These are phyloP conservation scores for Mustela lutreola DNA, from an alignment of 2,113 vertebrate genomes.

Conservation along the genomic window DNA sequence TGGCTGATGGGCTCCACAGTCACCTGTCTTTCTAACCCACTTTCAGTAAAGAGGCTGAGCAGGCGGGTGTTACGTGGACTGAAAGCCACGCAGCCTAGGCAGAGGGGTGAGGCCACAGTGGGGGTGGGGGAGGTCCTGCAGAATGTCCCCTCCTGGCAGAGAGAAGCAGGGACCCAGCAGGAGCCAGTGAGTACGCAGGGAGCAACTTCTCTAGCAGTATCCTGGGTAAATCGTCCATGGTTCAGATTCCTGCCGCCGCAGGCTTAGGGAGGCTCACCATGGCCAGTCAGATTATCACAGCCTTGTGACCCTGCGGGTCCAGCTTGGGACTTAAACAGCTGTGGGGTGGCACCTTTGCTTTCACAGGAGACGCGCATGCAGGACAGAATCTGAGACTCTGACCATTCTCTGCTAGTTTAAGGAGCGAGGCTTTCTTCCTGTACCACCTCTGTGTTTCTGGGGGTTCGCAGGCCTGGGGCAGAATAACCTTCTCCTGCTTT, in stretches of 20 bases:
- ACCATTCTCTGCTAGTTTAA: too few relatives aligned
- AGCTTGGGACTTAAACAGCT: background rate
- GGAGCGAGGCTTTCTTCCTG: background rate
- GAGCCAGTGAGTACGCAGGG: background rate
- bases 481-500: background rate
- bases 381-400: background rate
- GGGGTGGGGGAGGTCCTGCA: background rate
- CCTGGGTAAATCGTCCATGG: background rate
- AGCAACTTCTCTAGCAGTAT: background rate
- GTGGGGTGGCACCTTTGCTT: accelerated
- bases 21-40: background rate
- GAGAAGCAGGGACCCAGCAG: background rate
- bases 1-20: background rate
- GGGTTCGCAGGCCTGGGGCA: background rate
- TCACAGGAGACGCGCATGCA: too few relatives aligned
- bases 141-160: background rate
- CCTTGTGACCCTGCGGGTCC: background rate
- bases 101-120: background rate
- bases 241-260: background rate
- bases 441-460: accelerated
- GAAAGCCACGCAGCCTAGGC: background rate
- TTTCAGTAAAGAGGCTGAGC: background rate
- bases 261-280: background rate
- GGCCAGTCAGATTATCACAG: background rate
- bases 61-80: accelerated